Percentiles rank a stretch among this genome's conserved stretches.
phyloP scores from a whole-genome alignment of 2,113 vertebrate species.

The Antigone vipio region DNA sequence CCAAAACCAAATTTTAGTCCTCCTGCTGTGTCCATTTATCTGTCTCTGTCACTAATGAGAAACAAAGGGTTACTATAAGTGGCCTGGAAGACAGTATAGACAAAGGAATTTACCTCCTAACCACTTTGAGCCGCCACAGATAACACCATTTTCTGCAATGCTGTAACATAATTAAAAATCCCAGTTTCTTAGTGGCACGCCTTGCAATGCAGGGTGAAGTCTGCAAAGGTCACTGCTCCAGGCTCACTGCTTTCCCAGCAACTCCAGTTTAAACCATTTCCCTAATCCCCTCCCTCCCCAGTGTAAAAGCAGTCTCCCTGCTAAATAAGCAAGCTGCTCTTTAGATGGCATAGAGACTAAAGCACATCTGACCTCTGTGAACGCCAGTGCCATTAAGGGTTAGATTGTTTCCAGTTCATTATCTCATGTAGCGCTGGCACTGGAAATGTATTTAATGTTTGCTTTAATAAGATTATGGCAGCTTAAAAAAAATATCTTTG shows the following conservation, averaged over 20 bases:
- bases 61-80: background rate
- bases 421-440: background rate
- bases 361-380: background rate
- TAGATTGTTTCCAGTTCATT: background rate
- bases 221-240: background rate
- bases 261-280: background rate
- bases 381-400: background rate
- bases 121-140: background rate
- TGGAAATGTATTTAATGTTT: background rate
- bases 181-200: accelerated
- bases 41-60: background rate
- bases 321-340: background rate
- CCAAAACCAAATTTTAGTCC: background rate
- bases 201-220: background rate
- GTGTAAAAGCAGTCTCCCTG: background rate
- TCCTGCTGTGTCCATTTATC: background rate
- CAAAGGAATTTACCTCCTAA: background rate
- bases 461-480: background rate
- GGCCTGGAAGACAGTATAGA: background rate
- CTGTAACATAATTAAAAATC: background rate
- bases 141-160: background rate
- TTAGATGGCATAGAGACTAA: background rate
- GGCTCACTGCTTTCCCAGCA: background rate
- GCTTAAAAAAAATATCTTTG: background rate
- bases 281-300: background rate